Base-by-base conservation (phyloP, 2,113 vertebrate species). In the Regulus satrapa region DNA sequence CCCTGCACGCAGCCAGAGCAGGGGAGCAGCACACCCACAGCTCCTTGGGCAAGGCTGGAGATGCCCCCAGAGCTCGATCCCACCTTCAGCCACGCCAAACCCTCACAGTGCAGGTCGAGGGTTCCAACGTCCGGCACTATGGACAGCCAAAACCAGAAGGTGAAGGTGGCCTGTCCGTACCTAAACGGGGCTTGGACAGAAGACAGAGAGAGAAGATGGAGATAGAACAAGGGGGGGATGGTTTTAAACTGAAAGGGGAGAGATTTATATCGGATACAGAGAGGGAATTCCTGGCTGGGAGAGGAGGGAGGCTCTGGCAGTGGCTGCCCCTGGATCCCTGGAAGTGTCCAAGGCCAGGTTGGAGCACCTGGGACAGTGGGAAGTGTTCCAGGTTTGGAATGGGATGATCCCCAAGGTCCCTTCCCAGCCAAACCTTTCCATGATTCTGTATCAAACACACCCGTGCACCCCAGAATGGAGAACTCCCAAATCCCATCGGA, bases 111-210 rank as follows among this genome's bases (percentile, higher is more conserved):
- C 38, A 56, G 11, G 36, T 13, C 61, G 36, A 19, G 49, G 36
- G 24, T 3, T 67, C n/a, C n/a, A n/a, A n/a, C n/a, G n/a, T n/a
- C n/a, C 8, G 43, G 43, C 2, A 25, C 9, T 12, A 3, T 1
- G 6, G 23, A 12, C 8, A 43, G 2, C 9, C 19, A 26, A 25
- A 83, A 46, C 2, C 1, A 7, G 0, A 19, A 7, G 0, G 0
- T 4, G 4, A 34, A 25, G 4, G 1, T 6, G n/a, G 29, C 59
- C 81, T 74, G 62, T 14, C 54, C 36, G 32, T 0, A 14, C 20
- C 25, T 14, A 14, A 36, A 36, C 11, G 26, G 43, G 54, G 52
- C 21, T 68, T 1, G 18, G 72, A 20, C 1, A 0, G 31, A 20
- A 34, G 12, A 7, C 32, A 38, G n/a, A 56, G 34, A 24, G 0